Percentiles rank a stretch among this genome's conserved stretches.
Evolutionary conservation across 2,797 vertebrate genomes (phyloP).

Genomic region (Enteromius viviparus): DNA sequence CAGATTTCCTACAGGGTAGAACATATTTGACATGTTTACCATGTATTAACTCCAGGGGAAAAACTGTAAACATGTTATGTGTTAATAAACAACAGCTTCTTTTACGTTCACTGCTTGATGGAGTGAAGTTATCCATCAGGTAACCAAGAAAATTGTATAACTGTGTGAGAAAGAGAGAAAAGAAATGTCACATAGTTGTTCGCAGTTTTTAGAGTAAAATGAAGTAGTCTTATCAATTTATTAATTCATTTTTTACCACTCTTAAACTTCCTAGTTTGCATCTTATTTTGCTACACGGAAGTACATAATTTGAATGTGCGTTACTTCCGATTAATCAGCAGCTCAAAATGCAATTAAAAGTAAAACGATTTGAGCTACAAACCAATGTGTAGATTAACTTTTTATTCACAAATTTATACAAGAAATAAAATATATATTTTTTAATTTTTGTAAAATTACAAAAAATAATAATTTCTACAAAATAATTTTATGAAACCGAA

Average conservation of each 20-base stretch:
- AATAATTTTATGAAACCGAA: not conserved
- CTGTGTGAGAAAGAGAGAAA: conserved; percentile 67
- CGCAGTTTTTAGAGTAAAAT: not conserved
- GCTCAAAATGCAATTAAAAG: not conserved
- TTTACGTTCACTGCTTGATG: conserved; percentile 89
- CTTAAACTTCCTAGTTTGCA: not conserved
- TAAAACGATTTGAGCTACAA: not conserved
- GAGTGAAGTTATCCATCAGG: conserved; percentile 90
- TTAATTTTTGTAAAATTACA: too few relatives aligned
- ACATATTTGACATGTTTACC: conserved; percentile 16
- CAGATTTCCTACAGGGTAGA: conserved; percentile 81
- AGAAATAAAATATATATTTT: not conserved
- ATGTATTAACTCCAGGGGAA: not conserved
- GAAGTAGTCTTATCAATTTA: not conserved
- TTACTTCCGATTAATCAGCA: not conserved
- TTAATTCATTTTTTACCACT: not conserved
- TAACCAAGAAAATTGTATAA: conserved; percentile 95
- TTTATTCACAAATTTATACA: not conserved
- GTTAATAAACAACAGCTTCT: not conserved
- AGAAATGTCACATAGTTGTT: not conserved
- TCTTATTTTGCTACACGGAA: not conserved
- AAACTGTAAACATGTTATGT: not conserved
- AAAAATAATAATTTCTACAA: too few relatives aligned
- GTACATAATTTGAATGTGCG: not conserved
- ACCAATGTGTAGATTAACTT: not conserved